Evolutionary conservation across 2,113 vertebrate species (phyloP).

Genomic region (Crotalus viridis): DNA sequence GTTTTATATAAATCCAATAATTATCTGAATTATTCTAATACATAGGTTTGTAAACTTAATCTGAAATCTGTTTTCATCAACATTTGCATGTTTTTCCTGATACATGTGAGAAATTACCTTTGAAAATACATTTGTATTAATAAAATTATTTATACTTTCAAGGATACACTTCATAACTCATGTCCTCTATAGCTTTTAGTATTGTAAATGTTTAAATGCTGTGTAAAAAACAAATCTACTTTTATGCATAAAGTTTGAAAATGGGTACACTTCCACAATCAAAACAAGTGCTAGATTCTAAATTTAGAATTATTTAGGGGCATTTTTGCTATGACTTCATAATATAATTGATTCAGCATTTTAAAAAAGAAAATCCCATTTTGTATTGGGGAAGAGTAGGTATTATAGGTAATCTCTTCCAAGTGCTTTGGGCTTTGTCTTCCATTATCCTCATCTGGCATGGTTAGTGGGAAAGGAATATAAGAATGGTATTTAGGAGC

Average conservation of each 20-base stretch:
- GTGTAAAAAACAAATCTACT: not conserved
- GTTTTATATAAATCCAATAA: not conserved
- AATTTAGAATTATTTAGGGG: not conserved
- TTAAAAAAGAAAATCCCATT: not conserved
- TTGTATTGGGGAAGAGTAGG: not conserved
- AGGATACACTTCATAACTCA: not conserved
- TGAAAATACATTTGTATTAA: not conserved
- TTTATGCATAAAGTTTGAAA: not conserved
- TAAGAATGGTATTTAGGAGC: not conserved
- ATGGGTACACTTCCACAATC: not conserved
- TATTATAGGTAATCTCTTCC: not conserved
- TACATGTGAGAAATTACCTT: not conserved
- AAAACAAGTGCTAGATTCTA: slow-evolving; percentile 22
- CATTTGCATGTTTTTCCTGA: not conserved
- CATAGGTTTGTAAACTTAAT: not conserved
- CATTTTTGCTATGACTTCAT: not conserved
- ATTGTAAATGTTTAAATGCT: not conserved
- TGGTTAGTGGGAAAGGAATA: not conserved
- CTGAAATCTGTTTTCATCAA: not conserved
- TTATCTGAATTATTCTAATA: not conserved
- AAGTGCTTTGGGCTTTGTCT: not conserved
- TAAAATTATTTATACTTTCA: not conserved
- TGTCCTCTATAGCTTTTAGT: not conserved
- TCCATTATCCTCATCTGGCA: not conserved
- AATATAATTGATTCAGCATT: not conserved